Base-by-base conservation (phyloP, 2,888 invertebrate genomes). In the Xestia rhomboidea region DNA sequence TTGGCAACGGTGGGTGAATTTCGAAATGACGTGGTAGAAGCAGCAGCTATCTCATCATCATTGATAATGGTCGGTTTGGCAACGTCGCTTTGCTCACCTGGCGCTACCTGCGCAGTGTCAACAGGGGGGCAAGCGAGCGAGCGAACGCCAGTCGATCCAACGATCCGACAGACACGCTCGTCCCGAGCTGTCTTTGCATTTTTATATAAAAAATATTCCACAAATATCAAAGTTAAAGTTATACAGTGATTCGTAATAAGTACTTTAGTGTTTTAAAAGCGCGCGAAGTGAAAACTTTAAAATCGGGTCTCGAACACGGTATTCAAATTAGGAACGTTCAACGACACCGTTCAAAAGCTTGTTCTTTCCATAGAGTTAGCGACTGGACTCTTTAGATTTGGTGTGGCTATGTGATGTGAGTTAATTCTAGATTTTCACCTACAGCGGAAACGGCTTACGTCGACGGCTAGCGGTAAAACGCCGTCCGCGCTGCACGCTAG, bases 61-160 rank as follows among this genome's bases (percentile, higher is more conserved):
- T 94, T 96, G 96, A 96, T 96, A 96, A 94, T 95, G 94, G 91
- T 90, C 95, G 95, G 95, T 95, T 93, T 95, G 96, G 96, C 96
- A 96, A 96, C 96, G 95, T 94, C 96, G 96, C 96, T 82, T 93
- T 93, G 93, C 95, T 95, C 95, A 95, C 96, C 96, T 96, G 96
- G 96, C 95, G 93, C 93, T 96, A 95, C 96, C 96, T 96, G 96
- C 95, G 96, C 96, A 95, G 91, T 95, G 96, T 92, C 96, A 96
- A 95, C 94, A 94, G 95, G 95, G 95, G 96, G 95, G 95, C 94
- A 91, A 92, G 94, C 93, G 88, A 90, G 88, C 91, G 73, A 90
- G 89, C 93, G 89, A 90, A 90, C 91, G 90, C 90, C 94, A 96
- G 96, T 96, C 95, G 95, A 94, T 93, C 93, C 93, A 88, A 90